Conservation (phyloP, 1,140 invertebrate genomes). For the Vollenhovia emeryi region DNA sequence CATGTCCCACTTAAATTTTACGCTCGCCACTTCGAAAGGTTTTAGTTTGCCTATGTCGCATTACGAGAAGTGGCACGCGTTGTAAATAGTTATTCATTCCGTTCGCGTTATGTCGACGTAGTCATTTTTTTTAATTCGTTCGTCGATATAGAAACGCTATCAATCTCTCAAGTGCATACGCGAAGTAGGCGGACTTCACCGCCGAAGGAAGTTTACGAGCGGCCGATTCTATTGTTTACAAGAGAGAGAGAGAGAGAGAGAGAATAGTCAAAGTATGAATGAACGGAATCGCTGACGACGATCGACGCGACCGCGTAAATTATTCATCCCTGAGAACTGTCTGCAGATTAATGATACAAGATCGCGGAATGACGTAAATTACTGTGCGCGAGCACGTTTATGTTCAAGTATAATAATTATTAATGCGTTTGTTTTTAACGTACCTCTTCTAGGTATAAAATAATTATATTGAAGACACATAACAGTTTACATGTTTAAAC, state of each 20-base stretch:
- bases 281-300: not conserved
- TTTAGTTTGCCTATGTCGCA: not conserved
- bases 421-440: not conserved
- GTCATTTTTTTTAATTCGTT: not conserved
- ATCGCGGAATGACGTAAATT: not conserved
- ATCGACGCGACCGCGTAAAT: not conserved
- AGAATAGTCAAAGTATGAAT: conserved; percentile 22
- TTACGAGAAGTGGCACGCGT: conserved; percentile 35
- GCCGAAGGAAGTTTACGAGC: conserved; percentile 18
- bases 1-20: conserved; percentile 48
- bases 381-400: not conserved
- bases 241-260: not conserved
- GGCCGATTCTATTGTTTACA: not conserved
- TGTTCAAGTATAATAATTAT: not conserved
- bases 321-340: not conserved
- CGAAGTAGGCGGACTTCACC: not conserved
- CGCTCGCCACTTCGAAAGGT: conserved; percentile 13
- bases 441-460: not conserved
- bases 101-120: not conserved
- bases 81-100: not conserved
- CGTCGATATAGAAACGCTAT: not conserved
- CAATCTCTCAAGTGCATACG: not conserved
- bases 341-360: not conserved
- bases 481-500: not conserved
- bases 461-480: not conserved